Evolutionary conservation across 37 sponge, comb jelly and placozoan genomes (phyloP), one percentile per base, ranked within the genome.

Genomic region (Aplysina aerophoba): DNA sequence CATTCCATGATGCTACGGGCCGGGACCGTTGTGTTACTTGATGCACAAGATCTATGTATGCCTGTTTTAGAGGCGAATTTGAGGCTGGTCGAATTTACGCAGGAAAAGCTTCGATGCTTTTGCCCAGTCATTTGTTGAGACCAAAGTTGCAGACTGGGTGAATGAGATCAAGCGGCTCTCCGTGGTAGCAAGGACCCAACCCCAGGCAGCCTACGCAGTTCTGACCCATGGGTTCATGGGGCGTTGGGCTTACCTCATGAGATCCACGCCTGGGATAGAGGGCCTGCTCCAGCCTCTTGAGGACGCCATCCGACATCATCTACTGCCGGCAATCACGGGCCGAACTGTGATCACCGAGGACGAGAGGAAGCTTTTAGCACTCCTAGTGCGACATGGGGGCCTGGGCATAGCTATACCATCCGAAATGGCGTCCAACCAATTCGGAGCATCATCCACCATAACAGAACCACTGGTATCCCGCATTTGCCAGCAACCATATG

Each of bases 121-220:
- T n/a, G n/a, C 69, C 28, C 69, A 67, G 13, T 67, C 69, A 14
- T 67, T 67, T 67, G 27, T 67, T 67, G 28, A 16, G 28, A 25
- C 69, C 69, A 67, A 67, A 67, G 28, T 67, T 15, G 69, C 69
- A 67, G 22, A 14, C 69, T 67, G 69, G 69, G 69, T 67, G 28
- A 27, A 67, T 24, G 69, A 67, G 69, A 67, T 67, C 69, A 67
- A 67, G 28, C 22, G 69, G 69, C 69, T 67, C 69, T 67, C 69
- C 28, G n/a, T 21, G 13, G n/a, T n/a, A 67, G 69, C 69, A 22
- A 67, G n/a, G 27, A 67, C 28, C 28, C 69, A 67, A 22, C 69
- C 69, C 69, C 69, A 67, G 69, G 69, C 69, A 67, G 69, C 69
- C 15, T 67, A 67, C 69, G n/a, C 69, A 67, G 69, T 27, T 25